Conservation (phyloP, 2,888 invertebrate species). For the Ophioninae sp. region DNA sequence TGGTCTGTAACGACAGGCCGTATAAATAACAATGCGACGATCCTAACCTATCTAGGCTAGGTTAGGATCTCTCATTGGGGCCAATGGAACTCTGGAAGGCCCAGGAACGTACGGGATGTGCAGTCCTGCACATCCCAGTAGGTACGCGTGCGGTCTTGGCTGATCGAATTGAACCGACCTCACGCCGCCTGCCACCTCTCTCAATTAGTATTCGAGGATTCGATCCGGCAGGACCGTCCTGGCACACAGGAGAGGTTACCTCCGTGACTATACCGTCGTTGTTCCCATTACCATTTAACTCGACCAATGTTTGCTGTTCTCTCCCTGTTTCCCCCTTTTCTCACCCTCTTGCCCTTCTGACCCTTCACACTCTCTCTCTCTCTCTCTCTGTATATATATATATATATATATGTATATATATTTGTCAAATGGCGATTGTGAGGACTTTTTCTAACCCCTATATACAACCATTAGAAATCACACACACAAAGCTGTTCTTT, state of each 20-base stretch:
- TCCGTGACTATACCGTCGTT: slow-evolving; percentile 28
- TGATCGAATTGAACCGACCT: slow-evolving; percentile 42
- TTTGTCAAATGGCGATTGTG: too few relatives aligned
- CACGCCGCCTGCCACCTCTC: slow-evolving; percentile 30
- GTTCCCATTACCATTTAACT: slow-evolving; percentile 55
- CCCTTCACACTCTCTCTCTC: neutral
- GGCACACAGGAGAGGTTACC: slow-evolving; percentile 10
- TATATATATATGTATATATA: too few relatives aligned
- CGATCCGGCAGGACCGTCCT: neutral
- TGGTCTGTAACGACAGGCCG: too few relatives aligned
- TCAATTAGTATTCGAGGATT: slow-evolving; percentile 66
- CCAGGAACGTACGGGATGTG: neutral
- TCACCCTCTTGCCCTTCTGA: neutral
- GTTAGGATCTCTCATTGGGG: neutral
- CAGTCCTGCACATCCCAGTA: slow-evolving; percentile 2
- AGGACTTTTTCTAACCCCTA: too few relatives aligned
- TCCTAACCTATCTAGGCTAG: neutral
- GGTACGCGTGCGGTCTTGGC: slow-evolving; percentile 41
- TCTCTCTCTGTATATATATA: too few relatives aligned
- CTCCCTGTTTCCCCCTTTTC: neutral
- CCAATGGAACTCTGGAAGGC: neutral
- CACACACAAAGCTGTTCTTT: too few relatives aligned
- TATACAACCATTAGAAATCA: too few relatives aligned
- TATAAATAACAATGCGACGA: slow-evolving; percentile 1
- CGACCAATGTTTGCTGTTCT: slow-evolving; percentile 34